Conservation (phyloP, 2,113 vertebrate genomes). For the Chauna torquata region DNA sequence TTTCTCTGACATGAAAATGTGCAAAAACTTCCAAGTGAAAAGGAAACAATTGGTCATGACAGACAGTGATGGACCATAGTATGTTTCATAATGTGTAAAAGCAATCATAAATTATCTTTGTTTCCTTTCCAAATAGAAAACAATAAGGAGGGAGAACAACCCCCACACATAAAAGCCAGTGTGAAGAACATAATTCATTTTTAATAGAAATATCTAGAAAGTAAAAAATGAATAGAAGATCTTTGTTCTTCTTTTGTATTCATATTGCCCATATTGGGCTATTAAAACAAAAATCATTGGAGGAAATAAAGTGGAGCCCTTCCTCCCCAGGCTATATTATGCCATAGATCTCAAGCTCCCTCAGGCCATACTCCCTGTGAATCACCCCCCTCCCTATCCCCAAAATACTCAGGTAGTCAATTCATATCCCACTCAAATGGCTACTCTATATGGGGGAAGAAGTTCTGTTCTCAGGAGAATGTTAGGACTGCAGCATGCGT, state of each 20-base stretch:
- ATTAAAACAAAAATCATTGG: background rate
- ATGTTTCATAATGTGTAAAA: background rate
- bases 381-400: background rate
- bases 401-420: background rate
- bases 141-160: fast-evolving
- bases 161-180: background rate
- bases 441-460: fast-evolving
- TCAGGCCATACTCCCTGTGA: background rate
- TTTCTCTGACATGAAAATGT: background rate
- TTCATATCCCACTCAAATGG: background rate
- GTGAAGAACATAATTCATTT: background rate
- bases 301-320: background rate
- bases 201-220: background rate
- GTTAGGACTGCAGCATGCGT: fast-evolving
- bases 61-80: background rate
- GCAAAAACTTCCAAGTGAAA: background rate
- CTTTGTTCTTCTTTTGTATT: background rate
- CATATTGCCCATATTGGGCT: background rate
- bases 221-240: background rate
- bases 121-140: background rate
- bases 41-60: background rate
- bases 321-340: background rate
- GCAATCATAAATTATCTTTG: background rate
- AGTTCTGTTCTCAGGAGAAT: background rate
- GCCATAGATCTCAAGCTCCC: background rate